phyloP scores from a whole-genome alignment of 2,888 invertebrate genomes.

The Syrista parreyssii region DNA sequence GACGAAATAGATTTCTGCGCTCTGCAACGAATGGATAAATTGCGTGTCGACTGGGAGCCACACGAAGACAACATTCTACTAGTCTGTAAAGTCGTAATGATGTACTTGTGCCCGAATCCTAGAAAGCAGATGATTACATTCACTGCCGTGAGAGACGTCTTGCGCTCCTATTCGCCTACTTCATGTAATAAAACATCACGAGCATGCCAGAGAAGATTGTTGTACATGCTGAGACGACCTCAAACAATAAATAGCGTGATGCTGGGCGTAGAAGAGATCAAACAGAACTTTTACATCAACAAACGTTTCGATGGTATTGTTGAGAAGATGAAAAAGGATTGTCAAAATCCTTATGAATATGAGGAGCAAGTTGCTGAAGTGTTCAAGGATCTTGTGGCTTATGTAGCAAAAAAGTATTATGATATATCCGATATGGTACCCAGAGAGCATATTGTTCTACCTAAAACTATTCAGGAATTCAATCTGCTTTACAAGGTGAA shows the following conservation, averaged over 20 bases:
- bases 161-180: conserved; percentile 67
- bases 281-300: conserved; percentile 69
- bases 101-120: conserved; percentile 67
- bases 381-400: conserved; percentile 56
- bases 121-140: conserved; percentile 65
- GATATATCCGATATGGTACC: conserved; percentile 56
- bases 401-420: conserved; percentile 59
- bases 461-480: conserved; percentile 56
- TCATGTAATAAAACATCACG: conserved; percentile 76
- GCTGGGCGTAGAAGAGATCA: conserved; percentile 73
- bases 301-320: conserved; percentile 64
- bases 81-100: conserved; percentile 74
- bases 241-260: conserved; percentile 72
- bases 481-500: conserved; percentile 55
- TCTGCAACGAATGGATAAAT: conserved; percentile 71
- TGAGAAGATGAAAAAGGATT: conserved; percentile 55
- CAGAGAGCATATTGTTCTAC: conserved; percentile 42
- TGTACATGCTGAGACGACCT: conserved; percentile 72
- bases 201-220: conserved; percentile 75
- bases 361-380: conserved; percentile 47
- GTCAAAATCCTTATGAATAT: conserved; percentile 44
- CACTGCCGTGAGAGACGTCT: conserved; percentile 69
- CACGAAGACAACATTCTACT: conserved; percentile 78
- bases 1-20: conserved; percentile 77
- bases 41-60: conserved; percentile 74